Evolutionary conservation across 2,797 vertebrate species (phyloP).

Genomic region (Anniella stebbinsi): DNA sequence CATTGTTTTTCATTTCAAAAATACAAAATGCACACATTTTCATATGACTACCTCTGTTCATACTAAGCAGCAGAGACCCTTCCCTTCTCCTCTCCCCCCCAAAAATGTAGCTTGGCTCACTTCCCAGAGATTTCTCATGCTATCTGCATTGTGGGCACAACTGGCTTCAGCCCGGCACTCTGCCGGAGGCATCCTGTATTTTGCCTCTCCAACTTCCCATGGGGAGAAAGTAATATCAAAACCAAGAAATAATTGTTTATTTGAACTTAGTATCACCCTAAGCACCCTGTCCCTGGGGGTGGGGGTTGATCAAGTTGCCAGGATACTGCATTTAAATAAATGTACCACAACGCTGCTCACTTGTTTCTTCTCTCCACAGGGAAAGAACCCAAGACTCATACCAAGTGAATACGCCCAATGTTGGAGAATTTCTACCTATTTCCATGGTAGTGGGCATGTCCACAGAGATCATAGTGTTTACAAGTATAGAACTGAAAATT

Average conservation of each 20-base stretch:
- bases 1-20: background rate
- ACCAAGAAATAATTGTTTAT: background rate
- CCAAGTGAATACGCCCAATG: background rate
- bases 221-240: background rate
- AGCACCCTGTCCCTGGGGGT: no score
- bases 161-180: background rate
- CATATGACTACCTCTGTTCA: background rate
- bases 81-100: no score
- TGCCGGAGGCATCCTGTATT: background rate
- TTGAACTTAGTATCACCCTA: background rate
- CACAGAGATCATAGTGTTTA: background rate
- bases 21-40: background rate
- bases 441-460: background rate
- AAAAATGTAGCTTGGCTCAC: background rate
- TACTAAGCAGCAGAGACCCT: background rate
- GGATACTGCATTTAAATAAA: background rate
- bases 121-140: background rate
- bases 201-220: background rate
- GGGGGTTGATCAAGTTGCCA: background rate
- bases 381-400: background rate
- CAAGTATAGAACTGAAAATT: background rate
- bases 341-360: background rate
- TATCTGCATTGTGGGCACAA: background rate
- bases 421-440: background rate
- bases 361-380: background rate